These are phyloP conservation scores for Drosophila melanica DNA, from an alignment of 1,140 invertebrate genomes.

Conservation along the genomic window DNA sequence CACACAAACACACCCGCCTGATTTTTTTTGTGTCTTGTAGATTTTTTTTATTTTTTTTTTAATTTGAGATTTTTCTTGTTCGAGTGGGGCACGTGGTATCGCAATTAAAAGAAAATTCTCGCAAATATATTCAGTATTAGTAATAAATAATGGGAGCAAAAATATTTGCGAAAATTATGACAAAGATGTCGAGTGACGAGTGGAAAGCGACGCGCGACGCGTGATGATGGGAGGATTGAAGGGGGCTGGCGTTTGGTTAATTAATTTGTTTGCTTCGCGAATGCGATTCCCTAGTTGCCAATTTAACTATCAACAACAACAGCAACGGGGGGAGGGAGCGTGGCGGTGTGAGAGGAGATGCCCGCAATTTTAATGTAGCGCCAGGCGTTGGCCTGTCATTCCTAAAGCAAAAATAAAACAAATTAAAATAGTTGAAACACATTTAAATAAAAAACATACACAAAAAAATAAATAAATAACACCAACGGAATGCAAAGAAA, in stretches of 20 bases:
- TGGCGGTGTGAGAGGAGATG: background rate
- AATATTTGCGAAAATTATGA: constrained; percentile 53
- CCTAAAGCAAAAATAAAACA: constrained; percentile 75
- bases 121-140: constrained; percentile 76
- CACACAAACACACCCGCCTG: constrained; percentile 20
- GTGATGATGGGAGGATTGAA: background rate
- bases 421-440: constrained; percentile 74
- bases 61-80: background rate
- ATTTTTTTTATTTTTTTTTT: background rate
- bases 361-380: constrained; percentile 37
- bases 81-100: constrained; percentile 66
- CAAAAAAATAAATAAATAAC: constrained; percentile 22
- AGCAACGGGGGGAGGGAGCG: constrained; percentile 1
- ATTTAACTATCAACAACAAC: constrained; percentile 63
- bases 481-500: constrained; percentile 20
- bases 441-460: constrained; percentile 36
- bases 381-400: constrained; percentile 64
- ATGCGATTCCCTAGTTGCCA: constrained; percentile 32
- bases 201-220: background rate
- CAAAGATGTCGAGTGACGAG: constrained; percentile 20
- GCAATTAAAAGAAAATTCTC: constrained; percentile 68
- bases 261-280: constrained; percentile 69
- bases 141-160: constrained; percentile 73
- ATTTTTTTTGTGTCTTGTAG: constrained; percentile 12
- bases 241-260: constrained; percentile 44